Base-by-base conservation (phyloP, 2,888 invertebrate species). In the Hedya salicella region DNA sequence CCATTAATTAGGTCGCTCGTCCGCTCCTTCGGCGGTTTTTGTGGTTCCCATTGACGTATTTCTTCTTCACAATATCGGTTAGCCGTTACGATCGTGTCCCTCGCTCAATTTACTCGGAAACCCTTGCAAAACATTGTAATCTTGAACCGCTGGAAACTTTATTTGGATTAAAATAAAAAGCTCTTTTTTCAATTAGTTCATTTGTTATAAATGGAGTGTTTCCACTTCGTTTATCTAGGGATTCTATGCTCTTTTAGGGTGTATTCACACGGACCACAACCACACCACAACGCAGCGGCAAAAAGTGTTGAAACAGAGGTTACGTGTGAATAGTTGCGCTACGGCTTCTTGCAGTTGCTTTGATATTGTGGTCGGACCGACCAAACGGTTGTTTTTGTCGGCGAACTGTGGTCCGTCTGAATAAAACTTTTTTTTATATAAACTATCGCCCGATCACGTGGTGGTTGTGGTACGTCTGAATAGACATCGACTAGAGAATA, bases 1-100 rank as follows among this genome's bases (percentile, higher is more conserved):
- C 78, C 86, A 89, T 89, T 89, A 88, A 89, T 89, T 90, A 88
- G 85, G 81, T 83, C 81, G 80, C 76, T 76, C 80, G 78, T 78
- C 73, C 76, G 74, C 79, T 80, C 79, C 78, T 79, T 75, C 78
- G 72, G 80, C 73, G 84, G 87, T 86, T 88, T 87, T 89, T 87
- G 87, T 69, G 80, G 80, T 71, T 80, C 78, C 82, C 79, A 86
- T 85, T 85, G 87, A 89, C 79, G 82, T 83, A 85, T 86, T 78
- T 78, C 76, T 79, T 75, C 75, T 71, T 75, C 73, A 66, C 62
- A 65, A 69, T 69, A 56, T 56, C 68, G 66, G 66, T 66, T 66
- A 66, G 61, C 66, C 30, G 62, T 60, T 68, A 65, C 65, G 62
- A 60, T 62, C 68, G 62, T 63, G 59, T 63, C 63, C 49, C 63